phyloP scores from a whole-genome alignment of 2,797 vertebrate genomes.

The Hoplostethus atlanticus region DNA sequence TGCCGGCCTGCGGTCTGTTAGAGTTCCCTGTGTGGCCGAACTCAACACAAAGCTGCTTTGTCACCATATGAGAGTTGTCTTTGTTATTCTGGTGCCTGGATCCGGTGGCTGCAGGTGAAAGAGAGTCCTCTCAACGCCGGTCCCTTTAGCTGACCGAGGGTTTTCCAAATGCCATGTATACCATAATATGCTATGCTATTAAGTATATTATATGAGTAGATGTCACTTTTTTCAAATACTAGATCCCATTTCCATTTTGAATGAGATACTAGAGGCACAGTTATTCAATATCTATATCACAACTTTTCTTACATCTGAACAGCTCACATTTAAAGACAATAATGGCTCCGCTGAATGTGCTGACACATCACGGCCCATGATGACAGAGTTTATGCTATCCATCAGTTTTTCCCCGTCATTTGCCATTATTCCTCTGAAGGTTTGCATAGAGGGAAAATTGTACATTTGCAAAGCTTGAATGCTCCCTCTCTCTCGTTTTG shows the following conservation, averaged over 20 bases:
- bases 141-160: background rate
- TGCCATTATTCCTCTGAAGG: conserved; percentile 11
- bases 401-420: conserved; percentile 12
- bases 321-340: background rate
- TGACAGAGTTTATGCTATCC: background rate
- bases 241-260: too few species aligned
- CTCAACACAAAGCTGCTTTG: conserved; percentile 38
- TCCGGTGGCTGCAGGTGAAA: conserved; percentile 24
- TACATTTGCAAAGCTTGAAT: conserved; percentile 27
- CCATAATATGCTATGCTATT: background rate
- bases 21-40: background rate
- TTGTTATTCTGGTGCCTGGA: conserved; percentile 12
- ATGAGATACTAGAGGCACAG: too few species aligned
- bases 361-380: background rate
- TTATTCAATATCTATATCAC: too few species aligned
- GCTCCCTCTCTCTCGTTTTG: background rate
- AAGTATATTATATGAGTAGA: background rate
- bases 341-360: background rate
- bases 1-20: conserved; percentile 7
- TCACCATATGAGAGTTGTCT: conserved; percentile 21
- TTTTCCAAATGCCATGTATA: too few species aligned
- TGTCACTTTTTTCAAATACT: background rate
- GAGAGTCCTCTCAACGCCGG: background rate
- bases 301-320: background rate
- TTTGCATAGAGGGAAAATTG: conserved; percentile 15